Conservation (phyloP, 2,113 vertebrate species). For the Bungarus multicinctus region DNA sequence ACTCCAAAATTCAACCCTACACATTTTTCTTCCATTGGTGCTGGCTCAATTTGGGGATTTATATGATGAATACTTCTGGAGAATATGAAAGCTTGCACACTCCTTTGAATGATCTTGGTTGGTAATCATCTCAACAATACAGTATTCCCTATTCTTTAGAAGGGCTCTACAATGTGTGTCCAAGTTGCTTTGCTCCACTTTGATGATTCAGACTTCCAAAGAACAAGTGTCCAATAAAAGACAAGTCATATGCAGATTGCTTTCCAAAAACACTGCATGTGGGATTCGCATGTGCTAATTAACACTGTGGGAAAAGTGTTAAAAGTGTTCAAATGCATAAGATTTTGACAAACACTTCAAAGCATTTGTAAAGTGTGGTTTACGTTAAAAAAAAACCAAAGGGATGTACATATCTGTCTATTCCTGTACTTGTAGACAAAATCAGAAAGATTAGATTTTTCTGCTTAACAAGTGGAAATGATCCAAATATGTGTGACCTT, state of each 20-base stretch:
- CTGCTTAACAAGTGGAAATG: background rate
- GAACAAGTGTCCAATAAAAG: background rate
- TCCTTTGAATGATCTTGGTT: background rate
- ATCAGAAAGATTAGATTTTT: background rate
- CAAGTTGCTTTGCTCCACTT: background rate
- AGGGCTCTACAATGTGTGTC: background rate
- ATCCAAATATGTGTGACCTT: background rate
- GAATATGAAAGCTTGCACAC: background rate
- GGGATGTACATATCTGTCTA: background rate
- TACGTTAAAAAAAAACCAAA: background rate
- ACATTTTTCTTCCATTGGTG: background rate
- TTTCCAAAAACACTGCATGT: slow-evolving; percentile 1
- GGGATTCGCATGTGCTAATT: slow-evolving; percentile 1
- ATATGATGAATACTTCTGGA: background rate
- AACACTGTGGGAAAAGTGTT: background rate
- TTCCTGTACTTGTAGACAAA: background rate
- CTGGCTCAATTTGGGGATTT: background rate
- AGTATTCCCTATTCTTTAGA: background rate
- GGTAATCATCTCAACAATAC: background rate
- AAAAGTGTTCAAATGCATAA: background rate
- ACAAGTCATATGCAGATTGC: background rate
- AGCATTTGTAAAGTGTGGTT: background rate
- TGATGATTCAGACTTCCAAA: background rate
- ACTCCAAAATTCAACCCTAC: background rate
- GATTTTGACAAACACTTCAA: background rate